A percentile compares a stretch with the other conserved stretches of the same genome.
These are phyloP conservation scores for Mormyrops boulengeri DNA, from an alignment of 2,797 vertebrate genomes.

Conservation along the genomic window DNA sequence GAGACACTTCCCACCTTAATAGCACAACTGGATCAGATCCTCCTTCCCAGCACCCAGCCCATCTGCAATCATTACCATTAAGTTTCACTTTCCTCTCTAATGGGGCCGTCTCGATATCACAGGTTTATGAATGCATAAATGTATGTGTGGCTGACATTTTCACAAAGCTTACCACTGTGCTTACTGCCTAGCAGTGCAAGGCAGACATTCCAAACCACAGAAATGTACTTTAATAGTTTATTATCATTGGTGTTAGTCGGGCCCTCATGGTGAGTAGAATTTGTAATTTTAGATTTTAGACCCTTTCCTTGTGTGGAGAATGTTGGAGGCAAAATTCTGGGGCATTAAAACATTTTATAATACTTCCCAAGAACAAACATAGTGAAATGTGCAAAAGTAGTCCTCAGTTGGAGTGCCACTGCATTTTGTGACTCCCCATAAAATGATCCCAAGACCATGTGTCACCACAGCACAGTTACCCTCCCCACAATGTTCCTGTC, in stretches of 20 bases:
- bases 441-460: not conserved
- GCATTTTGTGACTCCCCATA: not conserved
- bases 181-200: slow-evolving; percentile 1
- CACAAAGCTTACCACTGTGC: not conserved
- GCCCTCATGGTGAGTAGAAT: not conserved
- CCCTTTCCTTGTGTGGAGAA: not conserved
- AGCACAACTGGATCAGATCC: not conserved
- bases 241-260: not conserved
- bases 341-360: not conserved
- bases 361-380: not conserved
- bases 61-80: not conserved
- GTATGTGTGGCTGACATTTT: not conserved
- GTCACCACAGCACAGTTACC: not conserved
- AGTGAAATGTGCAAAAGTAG: not conserved
- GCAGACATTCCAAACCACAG: slow-evolving; percentile 14
- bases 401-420: not conserved
- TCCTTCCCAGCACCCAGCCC: not conserved
- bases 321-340: not conserved
- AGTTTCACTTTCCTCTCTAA: slow-evolving; percentile 20
- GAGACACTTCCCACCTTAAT: slow-evolving; percentile 1
- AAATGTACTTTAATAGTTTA: slow-evolving; percentile 17
- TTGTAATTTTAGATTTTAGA: not conserved
- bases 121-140: slow-evolving; percentile 27
- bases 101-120: slow-evolving; percentile 38
- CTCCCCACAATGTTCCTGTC: not conserved